These are phyloP conservation scores for Corythornis vintsioides DNA, from an alignment of 2,113 vertebrate genomes.

Conservation along the genomic window DNA sequence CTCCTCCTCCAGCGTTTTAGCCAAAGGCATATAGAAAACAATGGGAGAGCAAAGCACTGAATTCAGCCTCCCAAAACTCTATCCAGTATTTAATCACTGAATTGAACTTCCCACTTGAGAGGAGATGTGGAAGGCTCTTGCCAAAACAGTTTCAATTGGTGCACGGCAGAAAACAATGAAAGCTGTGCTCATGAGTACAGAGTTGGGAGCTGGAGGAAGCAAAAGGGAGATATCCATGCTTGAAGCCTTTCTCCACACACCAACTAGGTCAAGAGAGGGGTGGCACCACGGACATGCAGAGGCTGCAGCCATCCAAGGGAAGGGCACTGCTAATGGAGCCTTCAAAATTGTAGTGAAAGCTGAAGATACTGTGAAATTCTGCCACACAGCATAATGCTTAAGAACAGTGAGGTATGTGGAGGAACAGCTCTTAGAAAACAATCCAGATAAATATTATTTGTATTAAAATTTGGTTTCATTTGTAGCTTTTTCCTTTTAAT, in stretches of 20 bases:
- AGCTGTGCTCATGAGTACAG: background rate
- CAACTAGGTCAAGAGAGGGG: background rate
- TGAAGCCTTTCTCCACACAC: background rate
- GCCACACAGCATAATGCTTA: background rate
- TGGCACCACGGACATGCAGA: background rate
- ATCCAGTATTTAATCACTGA: background rate
- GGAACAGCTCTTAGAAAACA: background rate
- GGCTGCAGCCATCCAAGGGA: background rate
- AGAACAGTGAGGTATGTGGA: background rate
- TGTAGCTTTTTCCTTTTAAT: background rate
- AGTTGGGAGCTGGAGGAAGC: background rate
- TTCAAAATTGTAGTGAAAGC: background rate
- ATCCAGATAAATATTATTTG: background rate
- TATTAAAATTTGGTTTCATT: background rate
- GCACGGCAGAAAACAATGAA: background rate
- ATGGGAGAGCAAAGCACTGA: background rate
- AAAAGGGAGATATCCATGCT: background rate
- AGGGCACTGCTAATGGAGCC: background rate
- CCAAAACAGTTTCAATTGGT: background rate
- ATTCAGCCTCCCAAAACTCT: background rate
- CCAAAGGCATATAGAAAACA: conserved; percentile 32
- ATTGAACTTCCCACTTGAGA: background rate
- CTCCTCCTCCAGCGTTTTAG: background rate
- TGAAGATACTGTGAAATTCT: background rate
- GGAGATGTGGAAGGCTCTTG: background rate